Base-by-base conservation (phyloP, 2,113 vertebrate species). In the Origma solitaria region DNA sequence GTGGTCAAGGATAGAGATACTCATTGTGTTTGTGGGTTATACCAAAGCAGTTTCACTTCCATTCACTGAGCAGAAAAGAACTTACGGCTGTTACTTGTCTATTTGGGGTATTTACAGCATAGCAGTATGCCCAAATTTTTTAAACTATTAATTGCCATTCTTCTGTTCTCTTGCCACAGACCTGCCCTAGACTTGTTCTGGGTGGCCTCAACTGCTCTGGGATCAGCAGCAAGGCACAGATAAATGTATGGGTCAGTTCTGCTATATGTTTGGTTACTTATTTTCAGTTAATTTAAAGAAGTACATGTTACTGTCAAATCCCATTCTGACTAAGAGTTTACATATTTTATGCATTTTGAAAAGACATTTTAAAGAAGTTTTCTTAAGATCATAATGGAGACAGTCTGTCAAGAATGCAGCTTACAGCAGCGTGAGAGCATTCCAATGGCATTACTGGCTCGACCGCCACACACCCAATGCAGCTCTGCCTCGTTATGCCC, bases 401-500 rank as follows among this genome's bases (percentile, higher is more conserved):
- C 90, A 91, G 95, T 79, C 72, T 97, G 97, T 97, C 94, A 98
- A 91, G 97, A 95, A 78, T 89, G 96, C 97, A 96, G 75, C 2
- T 18, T 60, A 20, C 56, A 47, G 83, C 90, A 84, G 93, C 10
- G 11, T 50, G 91, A 73, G 94, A 97, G 96, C 96, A 97, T 97
- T 97, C 96, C 96, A 90, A 9, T 0, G 19, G 86, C 96, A 95
- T 96, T 88, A 96, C 80, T 12, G 60, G 81, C 66, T 89, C 56
- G 7, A 57, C 96, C 97, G 95, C 97, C 96, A 56, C 96, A 95
- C 97, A 97, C 97, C 96, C 95, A 94, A 93, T 93, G 62, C 49
- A 78, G 97, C 97, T 97, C 96, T 92, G 96, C 97, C 82, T 95
- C 96, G n/a, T 64, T 70, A 87, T 60, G 97, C 98, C 98, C 95